Base-by-base conservation (phyloP, 2,888 invertebrate genomes). In the Morpho helenor region DNA sequence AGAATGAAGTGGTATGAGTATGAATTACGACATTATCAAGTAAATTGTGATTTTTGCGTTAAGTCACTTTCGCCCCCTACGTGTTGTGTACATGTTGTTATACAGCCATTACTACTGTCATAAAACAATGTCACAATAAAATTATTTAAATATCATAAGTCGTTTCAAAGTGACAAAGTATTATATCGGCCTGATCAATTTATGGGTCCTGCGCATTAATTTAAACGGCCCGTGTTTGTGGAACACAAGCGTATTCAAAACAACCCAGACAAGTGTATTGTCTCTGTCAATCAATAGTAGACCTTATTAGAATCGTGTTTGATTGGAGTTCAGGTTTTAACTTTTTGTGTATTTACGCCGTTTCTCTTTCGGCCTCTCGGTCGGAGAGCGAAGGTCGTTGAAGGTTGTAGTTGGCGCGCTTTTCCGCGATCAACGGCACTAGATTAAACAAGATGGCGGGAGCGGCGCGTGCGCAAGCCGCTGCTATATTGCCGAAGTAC, bases 371-470 rank as follows among this genome's bases (percentile, higher is more conserved):
- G 75, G 73, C 72, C 71, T 76, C 72, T 74, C 82, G 86, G 86
- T 84, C 82, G 87, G 82, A 83, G 88, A 89, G 87, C 88, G 89
- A 90, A 90, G 89, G 89, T 90, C 89, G 89, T 88, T 89, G 88
- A 90, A 89, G 89, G 88, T 87, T 89, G 89, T 88, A 88, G 87
- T 87, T 88, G 89, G 85, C 85, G 82, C 83, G 89, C 87, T 88
- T 88, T 89, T 89, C 88, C 89, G 88, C 88, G 88, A 87, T 88
- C 88, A 86, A 85, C 85, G 84, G 85, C 85, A 83, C 84, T 85
- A 88, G 88, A 90, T 90, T 84, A 86, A 83, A 85, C 87, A 88
- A 88, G 83, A 87, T 87, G 88, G 88, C 87, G 87, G 84, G 81
- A 79, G 81, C 76, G 85, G 87, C 89, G 89, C 88, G 89, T 87